phyloP scores from a whole-genome alignment of 2,797 vertebrate species.

The Manis crassicaudata region DNA sequence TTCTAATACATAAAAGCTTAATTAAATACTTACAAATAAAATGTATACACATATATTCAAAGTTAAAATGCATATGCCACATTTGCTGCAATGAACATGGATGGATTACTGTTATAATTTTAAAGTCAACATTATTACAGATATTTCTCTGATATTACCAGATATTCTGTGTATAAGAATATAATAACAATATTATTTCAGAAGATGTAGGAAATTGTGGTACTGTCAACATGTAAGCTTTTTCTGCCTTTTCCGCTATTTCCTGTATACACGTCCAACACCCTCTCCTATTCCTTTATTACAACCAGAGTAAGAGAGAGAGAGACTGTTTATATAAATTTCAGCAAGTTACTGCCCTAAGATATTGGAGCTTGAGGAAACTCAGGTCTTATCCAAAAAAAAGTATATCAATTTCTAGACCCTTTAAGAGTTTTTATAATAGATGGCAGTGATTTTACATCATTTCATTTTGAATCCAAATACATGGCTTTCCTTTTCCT shows the following conservation, averaged over 20 bases:
- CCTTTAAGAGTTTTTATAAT: background rate
- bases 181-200: background rate
- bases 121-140: background rate
- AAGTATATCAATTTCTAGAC: background rate
- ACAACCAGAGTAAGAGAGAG: background rate
- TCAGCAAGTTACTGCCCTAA: background rate
- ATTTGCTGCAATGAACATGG: background rate
- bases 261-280: slow-evolving; percentile 22
- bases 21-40: background rate
- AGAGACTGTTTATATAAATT: background rate
- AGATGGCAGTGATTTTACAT: background rate
- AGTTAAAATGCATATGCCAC: background rate
- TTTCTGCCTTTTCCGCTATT: slow-evolving; percentile 11
- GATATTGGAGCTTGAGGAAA: background rate
- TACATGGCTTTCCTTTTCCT: background rate
- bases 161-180: background rate
- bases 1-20: background rate
- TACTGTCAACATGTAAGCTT: background rate
- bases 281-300: background rate
- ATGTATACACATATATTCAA: background rate
- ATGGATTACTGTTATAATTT: background rate
- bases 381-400: background rate
- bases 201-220: slow-evolving; percentile 35
- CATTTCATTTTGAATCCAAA: slow-evolving; percentile 17
- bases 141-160: slow-evolving; percentile 30